phyloP scores from a whole-genome alignment of 2,797 vertebrate genomes.

The Pangasius macronema region DNA sequence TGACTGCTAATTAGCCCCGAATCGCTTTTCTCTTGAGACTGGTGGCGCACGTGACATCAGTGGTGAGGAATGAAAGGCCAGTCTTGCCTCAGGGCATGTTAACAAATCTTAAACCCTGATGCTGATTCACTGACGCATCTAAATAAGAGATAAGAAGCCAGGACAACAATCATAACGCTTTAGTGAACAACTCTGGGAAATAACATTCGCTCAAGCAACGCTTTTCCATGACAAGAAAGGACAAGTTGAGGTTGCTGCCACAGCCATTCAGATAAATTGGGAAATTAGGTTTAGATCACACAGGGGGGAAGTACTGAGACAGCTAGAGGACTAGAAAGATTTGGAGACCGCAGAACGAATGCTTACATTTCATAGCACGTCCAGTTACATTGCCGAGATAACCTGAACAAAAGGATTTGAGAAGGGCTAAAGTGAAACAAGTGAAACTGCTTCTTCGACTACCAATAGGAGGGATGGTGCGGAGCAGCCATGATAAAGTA shows the following conservation, averaged over 20 bases:
- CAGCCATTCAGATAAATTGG: slow-evolving; percentile 20
- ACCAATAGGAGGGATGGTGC: not conserved
- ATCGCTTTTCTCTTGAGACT: slow-evolving; percentile 28
- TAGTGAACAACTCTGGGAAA: slow-evolving; percentile 2
- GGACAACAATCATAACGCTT: slow-evolving; percentile 3
- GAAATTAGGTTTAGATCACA: slow-evolving; percentile 31
- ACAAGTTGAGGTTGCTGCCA: slow-evolving; percentile 30
- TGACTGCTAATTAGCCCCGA: slow-evolving; percentile 51
- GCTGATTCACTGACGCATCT: slow-evolving; percentile 23
- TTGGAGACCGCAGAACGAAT: not conserved
- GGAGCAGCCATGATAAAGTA: not conserved
- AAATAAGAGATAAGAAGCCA: slow-evolving; percentile 17
- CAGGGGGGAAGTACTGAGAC: slow-evolving; percentile 18
- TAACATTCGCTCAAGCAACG: not conserved
- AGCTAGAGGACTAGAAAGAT: slow-evolving; percentile 26
- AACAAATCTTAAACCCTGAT: slow-evolving; percentile 40
- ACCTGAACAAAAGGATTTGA: slow-evolving; percentile 15
- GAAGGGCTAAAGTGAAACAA: slow-evolving; percentile 8
- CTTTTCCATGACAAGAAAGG: slow-evolving; percentile 21
- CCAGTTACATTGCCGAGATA: not conserved
- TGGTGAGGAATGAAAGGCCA: slow-evolving; percentile 10
- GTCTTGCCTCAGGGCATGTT: slow-evolving; percentile 38
- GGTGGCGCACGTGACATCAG: slow-evolving; percentile 27
- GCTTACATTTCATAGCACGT: slow-evolving; percentile 29
- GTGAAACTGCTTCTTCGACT: slow-evolving; percentile 4